Percentiles rank a stretch among this genome's conserved stretches.
Conservation (phyloP, 2,888 invertebrate genomes). For the Blastobasis adustella region DNA sequence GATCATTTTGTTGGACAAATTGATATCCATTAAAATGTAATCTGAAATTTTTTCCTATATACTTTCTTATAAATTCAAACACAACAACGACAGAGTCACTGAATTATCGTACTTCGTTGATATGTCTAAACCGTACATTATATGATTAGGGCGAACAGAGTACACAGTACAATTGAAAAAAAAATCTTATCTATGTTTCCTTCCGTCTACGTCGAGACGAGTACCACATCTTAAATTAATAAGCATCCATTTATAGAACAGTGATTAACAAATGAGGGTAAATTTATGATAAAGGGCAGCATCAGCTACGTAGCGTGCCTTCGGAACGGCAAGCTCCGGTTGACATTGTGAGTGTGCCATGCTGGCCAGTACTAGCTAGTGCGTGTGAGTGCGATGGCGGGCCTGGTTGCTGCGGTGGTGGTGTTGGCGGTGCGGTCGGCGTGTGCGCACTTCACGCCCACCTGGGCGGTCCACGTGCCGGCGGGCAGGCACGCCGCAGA, state of each 20-base stretch:
- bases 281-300: slow-evolving; percentile 13
- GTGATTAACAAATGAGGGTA: slow-evolving; percentile 9
- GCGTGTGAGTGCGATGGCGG: slow-evolving; percentile 60
- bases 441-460: slow-evolving; percentile 80
- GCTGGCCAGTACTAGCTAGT: slow-evolving; percentile 68
- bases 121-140: too few species aligned
- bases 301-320: slow-evolving; percentile 19
- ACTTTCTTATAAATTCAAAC: too few species aligned
- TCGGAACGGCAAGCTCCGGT: neutral
- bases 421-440: slow-evolving; percentile 38
- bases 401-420: slow-evolving; percentile 42
- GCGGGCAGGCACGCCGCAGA: slow-evolving; percentile 81
- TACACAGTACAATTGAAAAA: too few species aligned
- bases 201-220: too few species aligned
- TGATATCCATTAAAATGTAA: too few species aligned
- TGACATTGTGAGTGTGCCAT: slow-evolving; percentile 50
- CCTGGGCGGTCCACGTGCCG: slow-evolving; percentile 90
- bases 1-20: too few species aligned
- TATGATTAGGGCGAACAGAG: too few species aligned
- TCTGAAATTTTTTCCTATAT: too few species aligned
- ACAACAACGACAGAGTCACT: too few species aligned
- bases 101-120: too few species aligned
- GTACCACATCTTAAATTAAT: neutral
- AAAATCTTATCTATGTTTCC: slow-evolving; percentile 6
- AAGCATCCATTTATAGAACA: slow-evolving; percentile 3